Percentiles rank a stretch among this genome's conserved stretches.
phyloP scores from a whole-genome alignment of 2,888 invertebrate genomes.

The Hirtodrosophila confusa region DNA sequence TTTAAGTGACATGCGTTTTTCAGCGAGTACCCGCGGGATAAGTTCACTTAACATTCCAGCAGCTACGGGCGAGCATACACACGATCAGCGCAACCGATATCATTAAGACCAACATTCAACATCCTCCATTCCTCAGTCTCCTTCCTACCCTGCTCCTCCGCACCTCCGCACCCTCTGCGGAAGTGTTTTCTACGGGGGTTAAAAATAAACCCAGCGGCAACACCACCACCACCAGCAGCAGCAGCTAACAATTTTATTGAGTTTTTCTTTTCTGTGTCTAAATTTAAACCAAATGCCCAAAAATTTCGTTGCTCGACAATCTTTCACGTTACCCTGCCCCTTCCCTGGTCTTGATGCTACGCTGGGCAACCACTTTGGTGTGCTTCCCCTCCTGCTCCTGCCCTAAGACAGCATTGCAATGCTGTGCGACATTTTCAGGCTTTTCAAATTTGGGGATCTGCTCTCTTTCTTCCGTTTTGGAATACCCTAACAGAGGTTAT shows the following conservation, averaged over 20 bases:
- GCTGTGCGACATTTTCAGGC: conserved; percentile 65
- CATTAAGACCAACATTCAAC: conserved; percentile 63
- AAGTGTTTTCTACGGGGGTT: conserved; percentile 63
- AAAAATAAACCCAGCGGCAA: conserved; percentile 59
- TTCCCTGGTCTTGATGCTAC: conserved; percentile 1
- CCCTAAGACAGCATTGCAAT: conserved; percentile 29
- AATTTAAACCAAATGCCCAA: conserved; percentile 69
- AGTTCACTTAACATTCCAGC: conserved; percentile 72
- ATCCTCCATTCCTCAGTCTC: conserved; percentile 44
- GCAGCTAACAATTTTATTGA: conserved; percentile 67
- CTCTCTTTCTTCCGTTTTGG: conserved; percentile 3
- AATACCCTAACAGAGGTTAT: too few relatives aligned
- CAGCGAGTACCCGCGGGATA: conserved; percentile 78
- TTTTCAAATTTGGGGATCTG: conserved; percentile 35
- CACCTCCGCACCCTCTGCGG: conserved; percentile 50
- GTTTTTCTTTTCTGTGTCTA: conserved; percentile 61
- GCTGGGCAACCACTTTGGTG: conserved; percentile 52
- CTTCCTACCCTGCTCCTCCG: neutral
- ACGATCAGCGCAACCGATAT: conserved; percentile 69
- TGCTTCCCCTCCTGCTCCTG: conserved; percentile 1
- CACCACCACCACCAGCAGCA: conserved; percentile 3
- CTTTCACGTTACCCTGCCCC: conserved; percentile 50
- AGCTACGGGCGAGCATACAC: conserved; percentile 56
- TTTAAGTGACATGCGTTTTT: conserved; percentile 80
- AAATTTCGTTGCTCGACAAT: conserved; percentile 51